Evolutionary conservation across 2,888 invertebrate genomes (phyloP), one percentile per base, ranked within the genome.

Genomic region (Eupithecia abbreviata): DNA sequence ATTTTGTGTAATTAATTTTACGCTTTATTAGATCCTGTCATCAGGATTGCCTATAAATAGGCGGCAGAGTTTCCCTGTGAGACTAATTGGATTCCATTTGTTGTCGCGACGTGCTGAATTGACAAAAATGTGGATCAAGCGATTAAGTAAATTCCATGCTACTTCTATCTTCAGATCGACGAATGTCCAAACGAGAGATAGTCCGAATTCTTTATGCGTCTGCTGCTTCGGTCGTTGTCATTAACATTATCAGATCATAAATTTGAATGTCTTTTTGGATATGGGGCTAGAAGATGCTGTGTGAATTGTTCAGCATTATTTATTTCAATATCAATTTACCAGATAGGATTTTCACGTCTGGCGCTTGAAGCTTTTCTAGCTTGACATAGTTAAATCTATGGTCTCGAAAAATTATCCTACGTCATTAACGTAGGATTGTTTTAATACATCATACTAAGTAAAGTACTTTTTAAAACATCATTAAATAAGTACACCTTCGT

Each of bases 1-100:
- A 66, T 77, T 73, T 70, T 42, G 65, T 72, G 72, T 74, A 70
- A 78, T 76, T 76, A 74, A 78, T 78, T 76, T 74, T 66, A 77
- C 67, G 76, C 72, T 79, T 77, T 74, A 79, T 79, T 74, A 73
- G 73, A 74, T 66, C 72, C 74, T 78, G 78, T 76, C 76, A 72
- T 76, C 74, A 47, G 69, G 55, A 74, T 74, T 74, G 69, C 65
- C 65, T 78, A 74, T 72, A 77, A 71, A 74, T 72, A 73, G 73
- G 68, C 71, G 65, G 18, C 67, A 69, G 72, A 78, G 76, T 78
- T 75, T 43, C 58, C 58, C 72, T 41, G 72, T 42, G 47, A 72
- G 71, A 76, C 74, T 74, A 78, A 76, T 76, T 78, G 78, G 76
- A 76, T 74, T 69, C 65, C 76, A 69, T 76, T 69, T 55, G 58